Base-by-base conservation (phyloP, 2,888 invertebrate genomes). In the Anoncus sp. region DNA sequence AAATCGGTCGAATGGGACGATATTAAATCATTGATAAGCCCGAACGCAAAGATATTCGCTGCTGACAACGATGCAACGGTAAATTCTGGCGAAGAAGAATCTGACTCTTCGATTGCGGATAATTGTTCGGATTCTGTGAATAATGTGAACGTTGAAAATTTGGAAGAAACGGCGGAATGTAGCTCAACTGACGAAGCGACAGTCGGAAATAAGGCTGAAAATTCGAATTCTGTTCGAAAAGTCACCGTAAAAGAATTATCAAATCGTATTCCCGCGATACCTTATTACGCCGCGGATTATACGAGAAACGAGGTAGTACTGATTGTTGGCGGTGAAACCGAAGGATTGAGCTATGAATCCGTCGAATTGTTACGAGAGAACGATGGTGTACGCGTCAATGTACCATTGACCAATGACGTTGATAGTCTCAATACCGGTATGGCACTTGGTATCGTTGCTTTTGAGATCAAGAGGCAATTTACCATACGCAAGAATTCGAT, bases 321-420 rank as follows among this genome's bases (percentile, higher is more conserved):
- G 4, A 93, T 98, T 40, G 92, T 98, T 82, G 97, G 98, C 14
- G 98, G 98, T 9, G 98, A 98, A 92, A 97, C 97, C 7, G 94
- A 96, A 89, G 97, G 98, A 0, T 92, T 98, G n/a, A 96, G 97
- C 92, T 89, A 92, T 20, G 93, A 95, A 27, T 95, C 96, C 5
- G 95, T 95, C 86, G 60, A 94, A 82, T 92, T 96, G 77, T 94
- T 94, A n/a, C 88, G 91, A 35, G 88, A 91, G 38, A 92, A 90
- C 75, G 92, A 93, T 69, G 96, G 96, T 10, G 89, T 93, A 31
- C 93, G 96, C 82, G 88, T 98, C 35, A 94, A 96, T 89, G 95
- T 98, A 81, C 98, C 98, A 0, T 91, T 98, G 85, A 93, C 93
- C 74, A 94, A 93, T 86, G 94, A 94, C 6, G 93, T 97, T 1